Conservation (phyloP, 2,113 vertebrate genomes). For the Tachysurus fulvidraco region DNA sequence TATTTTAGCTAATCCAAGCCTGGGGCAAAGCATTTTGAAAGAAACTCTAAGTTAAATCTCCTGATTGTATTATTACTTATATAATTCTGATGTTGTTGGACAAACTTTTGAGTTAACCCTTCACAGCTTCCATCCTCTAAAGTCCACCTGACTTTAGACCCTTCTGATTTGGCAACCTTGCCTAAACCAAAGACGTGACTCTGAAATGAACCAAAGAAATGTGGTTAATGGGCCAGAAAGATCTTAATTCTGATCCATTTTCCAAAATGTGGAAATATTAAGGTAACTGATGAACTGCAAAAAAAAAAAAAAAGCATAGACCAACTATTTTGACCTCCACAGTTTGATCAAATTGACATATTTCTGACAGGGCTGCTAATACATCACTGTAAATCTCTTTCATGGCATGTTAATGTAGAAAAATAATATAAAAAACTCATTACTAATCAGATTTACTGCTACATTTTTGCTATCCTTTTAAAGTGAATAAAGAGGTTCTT, state of each 20-base stretch:
- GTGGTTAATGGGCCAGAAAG: too few species aligned
- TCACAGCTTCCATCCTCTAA: background rate
- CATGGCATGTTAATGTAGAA: background rate
- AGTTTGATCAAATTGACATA: background rate
- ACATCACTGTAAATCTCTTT: background rate
- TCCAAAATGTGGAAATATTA: background rate
- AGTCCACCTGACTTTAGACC: background rate
- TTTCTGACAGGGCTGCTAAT: background rate
- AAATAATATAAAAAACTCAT: conserved; percentile 8
- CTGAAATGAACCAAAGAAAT: background rate
- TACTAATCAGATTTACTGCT: conserved; percentile 17
- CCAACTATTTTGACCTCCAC: background rate
- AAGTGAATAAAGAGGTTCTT: conserved; percentile 33
- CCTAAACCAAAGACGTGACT: background rate
- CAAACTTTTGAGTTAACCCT: background rate
- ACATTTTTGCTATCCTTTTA: conserved; percentile 33
- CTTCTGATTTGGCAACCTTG: background rate
- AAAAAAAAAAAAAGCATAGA: background rate
- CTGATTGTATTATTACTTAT: background rate
- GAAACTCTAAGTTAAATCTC: too few species aligned
- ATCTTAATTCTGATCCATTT: background rate
- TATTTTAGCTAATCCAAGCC: background rate
- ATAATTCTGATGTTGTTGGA: background rate
- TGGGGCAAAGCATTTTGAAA: background rate
- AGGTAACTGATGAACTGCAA: background rate